A percentile compares a stretch with the other conserved stretches of the same genome.
Conservation (phyloP, 2,797 vertebrate genomes). For the Zalophus californianus region DNA sequence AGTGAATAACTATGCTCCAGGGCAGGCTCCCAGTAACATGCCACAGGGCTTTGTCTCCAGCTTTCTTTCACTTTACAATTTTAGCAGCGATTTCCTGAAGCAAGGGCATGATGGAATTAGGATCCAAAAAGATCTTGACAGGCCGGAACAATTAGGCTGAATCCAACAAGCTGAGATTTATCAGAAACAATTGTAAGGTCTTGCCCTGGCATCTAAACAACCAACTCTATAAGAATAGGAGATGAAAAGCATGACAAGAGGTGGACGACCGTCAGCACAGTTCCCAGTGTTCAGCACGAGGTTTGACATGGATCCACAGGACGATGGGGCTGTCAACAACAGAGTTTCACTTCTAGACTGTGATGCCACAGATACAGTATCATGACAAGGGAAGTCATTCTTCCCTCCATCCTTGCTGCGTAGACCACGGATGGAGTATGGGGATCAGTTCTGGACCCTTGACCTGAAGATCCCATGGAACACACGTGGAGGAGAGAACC, state of each 20-base stretch:
- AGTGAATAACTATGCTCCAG: neutral
- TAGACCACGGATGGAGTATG: neutral
- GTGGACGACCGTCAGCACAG: neutral
- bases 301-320: neutral
- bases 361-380: neutral
- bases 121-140: conserved; percentile 61
- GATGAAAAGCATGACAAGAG: neutral
- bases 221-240: neutral
- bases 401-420: neutral
- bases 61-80: neutral
- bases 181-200: neutral
- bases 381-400: neutral
- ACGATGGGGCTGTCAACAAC: neutral
- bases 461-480: neutral
- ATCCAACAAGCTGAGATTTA: conserved; percentile 34
- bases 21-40: neutral
- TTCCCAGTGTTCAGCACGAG: neutral
- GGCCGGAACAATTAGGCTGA: conserved; percentile 20
- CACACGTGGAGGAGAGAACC: neutral
- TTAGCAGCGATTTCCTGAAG: conserved; percentile 2
- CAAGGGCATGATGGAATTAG: neutral
- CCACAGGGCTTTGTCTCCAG: neutral
- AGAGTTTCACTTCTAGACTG: neutral
- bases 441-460: neutral
- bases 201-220: neutral